These are phyloP conservation scores for Pseudonaja textilis DNA, from an alignment of 2,113 vertebrate species.

Conservation along the genomic window DNA sequence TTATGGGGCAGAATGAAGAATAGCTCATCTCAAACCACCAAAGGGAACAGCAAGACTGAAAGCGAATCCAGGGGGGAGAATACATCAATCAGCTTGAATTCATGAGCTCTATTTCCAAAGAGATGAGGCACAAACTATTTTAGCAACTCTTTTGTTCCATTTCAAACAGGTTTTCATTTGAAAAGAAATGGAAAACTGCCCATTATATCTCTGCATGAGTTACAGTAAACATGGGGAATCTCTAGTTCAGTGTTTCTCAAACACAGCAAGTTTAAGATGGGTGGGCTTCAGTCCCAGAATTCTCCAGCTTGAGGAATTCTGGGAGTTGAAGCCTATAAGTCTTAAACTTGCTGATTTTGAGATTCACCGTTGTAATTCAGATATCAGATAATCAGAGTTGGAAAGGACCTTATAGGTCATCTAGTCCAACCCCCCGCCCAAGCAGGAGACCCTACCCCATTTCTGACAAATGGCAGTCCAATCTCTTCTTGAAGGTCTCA, in stretches of 20 bases:
- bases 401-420: too few species aligned
- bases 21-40: not conserved
- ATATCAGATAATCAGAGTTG: too few species aligned
- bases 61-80: not conserved
- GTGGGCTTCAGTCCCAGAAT: not conserved
- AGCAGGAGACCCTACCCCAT: too few species aligned
- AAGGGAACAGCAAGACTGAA: not conserved
- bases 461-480: too few species aligned
- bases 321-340: not conserved
- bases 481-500: too few species aligned
- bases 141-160: not conserved
- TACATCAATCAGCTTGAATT: not conserved
- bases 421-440: too few species aligned
- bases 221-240: not conserved
- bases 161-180: not conserved
- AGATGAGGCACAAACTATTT: not conserved
- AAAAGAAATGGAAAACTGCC: not conserved
- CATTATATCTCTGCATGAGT: not conserved
- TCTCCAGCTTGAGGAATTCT: not conserved
- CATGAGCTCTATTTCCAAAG: not conserved
- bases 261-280: not conserved
- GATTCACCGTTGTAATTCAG: not conserved
- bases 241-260: not conserved
- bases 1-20: not conserved
- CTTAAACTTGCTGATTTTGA: not conserved